Evolutionary conservation across 2,113 vertebrate genomes (phyloP).

Genomic region (Lathamus discolor): DNA sequence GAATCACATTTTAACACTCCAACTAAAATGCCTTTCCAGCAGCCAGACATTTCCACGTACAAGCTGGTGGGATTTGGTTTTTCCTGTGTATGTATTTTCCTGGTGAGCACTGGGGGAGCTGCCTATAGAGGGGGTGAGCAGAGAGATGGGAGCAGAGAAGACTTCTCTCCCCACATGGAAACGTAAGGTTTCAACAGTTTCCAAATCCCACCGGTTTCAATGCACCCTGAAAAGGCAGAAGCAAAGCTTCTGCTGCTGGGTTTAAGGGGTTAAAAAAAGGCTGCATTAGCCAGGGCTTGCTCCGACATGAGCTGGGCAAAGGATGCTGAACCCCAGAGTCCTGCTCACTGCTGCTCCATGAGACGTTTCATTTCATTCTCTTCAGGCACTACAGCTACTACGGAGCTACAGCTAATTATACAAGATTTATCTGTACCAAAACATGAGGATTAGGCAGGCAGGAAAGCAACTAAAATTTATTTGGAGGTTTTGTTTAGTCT

Average conservation of each 20-base stretch:
- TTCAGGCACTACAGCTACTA: conserved; percentile 53
- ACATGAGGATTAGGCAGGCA: conserved; percentile 70
- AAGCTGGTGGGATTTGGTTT: not conserved
- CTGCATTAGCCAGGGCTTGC: not conserved
- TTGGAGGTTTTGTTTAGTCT: conserved; percentile 66
- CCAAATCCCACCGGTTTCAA: not conserved
- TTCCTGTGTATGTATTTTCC: accelerated
- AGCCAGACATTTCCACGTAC: accelerated
- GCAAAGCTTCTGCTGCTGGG: too few relatives aligned
- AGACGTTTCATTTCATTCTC: conserved; percentile 45
- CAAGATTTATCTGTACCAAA: conserved; percentile 74
- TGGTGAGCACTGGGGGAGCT: too few relatives aligned
- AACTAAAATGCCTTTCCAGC: not conserved
- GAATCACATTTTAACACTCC: not conserved
- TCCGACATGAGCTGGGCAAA: accelerated
- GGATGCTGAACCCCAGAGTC: not conserved
- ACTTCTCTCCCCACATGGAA: not conserved
- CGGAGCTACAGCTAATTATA: conserved; percentile 71
- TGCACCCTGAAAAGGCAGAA: accelerated
- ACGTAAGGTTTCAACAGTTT: not conserved
- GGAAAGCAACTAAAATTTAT: conserved; percentile 61
- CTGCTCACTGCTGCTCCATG: not conserved
- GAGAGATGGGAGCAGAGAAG: too few relatives aligned
- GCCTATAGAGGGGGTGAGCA: accelerated
- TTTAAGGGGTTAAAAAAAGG: accelerated